Evolutionary conservation across 2,888 invertebrate genomes (phyloP), one percentile per base, ranked within the genome.

Genomic region (Leucania comma): DNA sequence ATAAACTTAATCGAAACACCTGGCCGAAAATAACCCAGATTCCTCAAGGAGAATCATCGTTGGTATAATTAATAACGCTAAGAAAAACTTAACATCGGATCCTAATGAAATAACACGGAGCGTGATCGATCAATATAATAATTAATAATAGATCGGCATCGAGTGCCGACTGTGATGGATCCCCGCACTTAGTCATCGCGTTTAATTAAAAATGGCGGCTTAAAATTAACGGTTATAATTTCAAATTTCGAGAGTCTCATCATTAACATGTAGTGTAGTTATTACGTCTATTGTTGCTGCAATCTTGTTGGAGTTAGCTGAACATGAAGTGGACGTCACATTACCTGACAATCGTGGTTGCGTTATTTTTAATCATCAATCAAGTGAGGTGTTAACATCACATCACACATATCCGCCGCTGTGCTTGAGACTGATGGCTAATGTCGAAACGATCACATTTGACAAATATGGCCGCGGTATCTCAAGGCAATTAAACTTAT

Each of bases 81-180:
- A 88, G 88, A 91, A 91, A 91, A 91, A 90, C 89, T 88, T 88
- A 87, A 88, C 88, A 89, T 90, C 87, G 87, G 81, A 88, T 91
- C 93, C 92, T 94, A 94, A 95, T 95, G 91, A 95, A 94, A 93
- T 93, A 95, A 94, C 93, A 92, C 90, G 92, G 86, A 89, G 88
- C 93, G 90, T 93, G 94, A 95, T 95, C 95, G 91, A 95, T 96
- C 95, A 95, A 94, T 95, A 94, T 94, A 95, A 93, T 94, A 95
- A 95, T 95, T 94, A 95, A 94, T 95, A 94, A 94, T 94, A 95
- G 93, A 92, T 92, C 91, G 92, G 89, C 89, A 85, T 87, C 90
- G 89, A 90, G 89, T 88, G 89, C 90, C 92, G 91, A 90, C 91
- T 88, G 93, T 93, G 94, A 94, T 93, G 93, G 93, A 93, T 92